Percentiles rank a stretch among this genome's conserved stretches.
Conservation (phyloP, 2,797 vertebrate species). For the Masticophis lateralis region DNA sequence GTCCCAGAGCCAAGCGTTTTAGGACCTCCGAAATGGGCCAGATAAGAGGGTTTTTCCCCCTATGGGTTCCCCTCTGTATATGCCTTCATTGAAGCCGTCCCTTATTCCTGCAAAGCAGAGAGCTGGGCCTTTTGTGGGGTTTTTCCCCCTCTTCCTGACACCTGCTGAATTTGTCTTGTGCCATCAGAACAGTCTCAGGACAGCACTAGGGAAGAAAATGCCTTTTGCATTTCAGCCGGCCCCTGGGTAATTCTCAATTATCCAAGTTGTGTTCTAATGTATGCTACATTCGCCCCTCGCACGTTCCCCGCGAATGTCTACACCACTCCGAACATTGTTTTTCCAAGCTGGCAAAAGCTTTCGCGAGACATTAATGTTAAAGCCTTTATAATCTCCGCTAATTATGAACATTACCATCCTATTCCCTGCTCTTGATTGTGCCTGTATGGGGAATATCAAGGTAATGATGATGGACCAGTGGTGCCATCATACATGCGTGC, state of each 20-base stretch:
- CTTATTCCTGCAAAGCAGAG: not conserved
- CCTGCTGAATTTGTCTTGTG: not conserved
- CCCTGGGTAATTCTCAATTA: not conserved
- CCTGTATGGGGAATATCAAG: conserved; percentile 6
- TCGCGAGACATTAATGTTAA: not conserved
- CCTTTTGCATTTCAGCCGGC: not conserved
- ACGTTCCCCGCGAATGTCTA: not conserved
- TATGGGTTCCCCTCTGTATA: not conserved
- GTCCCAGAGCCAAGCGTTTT: not conserved
- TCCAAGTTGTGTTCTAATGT: not conserved
- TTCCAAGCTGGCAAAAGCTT: not conserved
- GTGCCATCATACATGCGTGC: not conserved
- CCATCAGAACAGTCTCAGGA: not conserved
- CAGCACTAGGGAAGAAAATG: not conserved
- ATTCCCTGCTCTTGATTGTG: not conserved
- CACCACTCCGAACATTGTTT: not conserved
- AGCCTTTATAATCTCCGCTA: conserved; percentile 4
- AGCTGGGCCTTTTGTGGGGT: not conserved
- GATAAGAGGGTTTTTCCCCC: not conserved
- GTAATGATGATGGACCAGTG: not conserved
- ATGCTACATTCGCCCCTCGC: not conserved
- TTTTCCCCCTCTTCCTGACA: not conserved
- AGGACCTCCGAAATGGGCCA: not conserved
- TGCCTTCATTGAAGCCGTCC: not conserved
- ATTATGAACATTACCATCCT: conserved; percentile 16